Conservation (phyloP, 2,113 vertebrate species). For the Perca flavescens region DNA sequence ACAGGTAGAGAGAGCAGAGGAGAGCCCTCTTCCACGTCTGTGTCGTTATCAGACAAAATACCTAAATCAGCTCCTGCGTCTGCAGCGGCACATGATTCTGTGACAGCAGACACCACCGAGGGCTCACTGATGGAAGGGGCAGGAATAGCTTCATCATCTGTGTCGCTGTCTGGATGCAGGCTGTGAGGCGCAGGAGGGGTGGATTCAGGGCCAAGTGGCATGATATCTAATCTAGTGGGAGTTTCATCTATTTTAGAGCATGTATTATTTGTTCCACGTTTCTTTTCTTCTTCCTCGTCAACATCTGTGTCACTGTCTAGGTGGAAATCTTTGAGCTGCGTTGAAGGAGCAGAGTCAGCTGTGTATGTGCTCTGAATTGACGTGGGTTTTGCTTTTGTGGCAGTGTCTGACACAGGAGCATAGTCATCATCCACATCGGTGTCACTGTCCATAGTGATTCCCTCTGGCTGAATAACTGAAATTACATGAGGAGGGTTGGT, state of each 20-base stretch:
- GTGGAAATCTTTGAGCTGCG: conserved; percentile 49
- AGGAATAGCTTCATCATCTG: conserved; percentile 54
- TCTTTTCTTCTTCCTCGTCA: conserved; percentile 65
- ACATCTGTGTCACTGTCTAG: conserved; percentile 82
- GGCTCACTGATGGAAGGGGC: conserved; percentile 4
- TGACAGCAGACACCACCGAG: neutral
- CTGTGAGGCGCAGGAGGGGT: neutral
- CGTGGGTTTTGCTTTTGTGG: conserved; percentile 16
- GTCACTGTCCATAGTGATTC: conserved; percentile 66
- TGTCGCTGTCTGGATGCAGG: conserved; percentile 62
- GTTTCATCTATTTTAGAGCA: conserved; percentile 16
- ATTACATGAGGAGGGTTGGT: conserved; percentile 11
- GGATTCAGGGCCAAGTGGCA: neutral
- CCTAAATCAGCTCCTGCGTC: conserved; percentile 20
- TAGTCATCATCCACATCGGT: conserved; percentile 73
- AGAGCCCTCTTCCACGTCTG: conserved; percentile 56
- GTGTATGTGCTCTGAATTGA: conserved; percentile 22
- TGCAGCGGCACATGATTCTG: conserved; percentile 1
- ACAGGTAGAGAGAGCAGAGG: conserved; percentile 19
- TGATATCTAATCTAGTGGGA: conserved; percentile 14
- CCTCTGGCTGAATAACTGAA: conserved; percentile 39
- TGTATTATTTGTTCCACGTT: neutral
- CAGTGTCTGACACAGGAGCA: conserved; percentile 27
- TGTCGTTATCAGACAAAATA: conserved; percentile 70
- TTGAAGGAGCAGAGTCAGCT: conserved; percentile 24